phyloP scores from a whole-genome alignment of 1,140 invertebrate species.

The Goniozus legneri region DNA sequence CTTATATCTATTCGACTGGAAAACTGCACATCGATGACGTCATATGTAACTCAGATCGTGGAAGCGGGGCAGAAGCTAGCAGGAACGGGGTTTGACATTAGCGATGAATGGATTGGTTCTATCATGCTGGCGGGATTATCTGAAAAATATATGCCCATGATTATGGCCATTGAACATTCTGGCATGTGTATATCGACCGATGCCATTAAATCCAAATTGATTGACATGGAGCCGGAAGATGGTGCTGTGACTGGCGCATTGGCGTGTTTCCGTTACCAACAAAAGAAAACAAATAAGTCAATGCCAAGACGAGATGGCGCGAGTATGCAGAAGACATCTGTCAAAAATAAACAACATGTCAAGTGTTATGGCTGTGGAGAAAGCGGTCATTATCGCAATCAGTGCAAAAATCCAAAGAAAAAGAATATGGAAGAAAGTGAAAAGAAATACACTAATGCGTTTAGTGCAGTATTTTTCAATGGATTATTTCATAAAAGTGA shows the following conservation, averaged over 20 bases:
- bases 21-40: constrained; percentile 21
- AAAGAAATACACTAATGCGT: not conserved
- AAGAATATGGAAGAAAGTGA: not conserved
- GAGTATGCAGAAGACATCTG: not conserved
- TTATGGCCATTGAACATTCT: constrained; percentile 38
- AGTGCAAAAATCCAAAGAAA: constrained; percentile 1
- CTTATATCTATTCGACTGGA: constrained; percentile 23
- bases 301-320: not conserved
- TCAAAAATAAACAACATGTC: not conserved
- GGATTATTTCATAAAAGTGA: constrained; percentile 8
- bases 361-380: constrained; percentile 3
- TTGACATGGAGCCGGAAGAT: constrained; percentile 21
- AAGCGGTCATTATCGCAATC: constrained; percentile 1
- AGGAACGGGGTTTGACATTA: constrained; percentile 26
- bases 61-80: constrained; percentile 22
- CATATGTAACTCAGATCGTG: constrained; percentile 16
- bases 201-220: constrained; percentile 26
- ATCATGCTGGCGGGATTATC: constrained; percentile 37
- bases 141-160: constrained; percentile 37
- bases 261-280: not conserved
- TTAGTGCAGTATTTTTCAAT: constrained; percentile 1
- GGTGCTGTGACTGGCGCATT: constrained; percentile 6
- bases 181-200: constrained; percentile 26
- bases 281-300: not conserved
- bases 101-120: constrained; percentile 37